Base-by-base conservation (phyloP, 64 coral and sea anemone species). In the Platygyra sinensis region DNA sequence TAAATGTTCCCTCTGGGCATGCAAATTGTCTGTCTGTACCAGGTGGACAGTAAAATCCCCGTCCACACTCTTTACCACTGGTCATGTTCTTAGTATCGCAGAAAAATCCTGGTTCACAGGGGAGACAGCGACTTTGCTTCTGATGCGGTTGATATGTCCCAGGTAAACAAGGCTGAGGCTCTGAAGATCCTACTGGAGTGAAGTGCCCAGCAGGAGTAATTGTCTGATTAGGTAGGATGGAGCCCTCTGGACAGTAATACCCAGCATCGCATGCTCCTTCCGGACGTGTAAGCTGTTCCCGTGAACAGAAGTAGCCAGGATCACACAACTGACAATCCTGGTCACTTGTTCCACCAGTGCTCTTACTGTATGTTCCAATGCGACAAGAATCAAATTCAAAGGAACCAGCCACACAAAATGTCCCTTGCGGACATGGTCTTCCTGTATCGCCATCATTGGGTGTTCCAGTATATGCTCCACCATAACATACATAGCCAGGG, bases 41-140 rank as follows among this genome's bases (percentile, higher is more conserved):
- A 16, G 87, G 89, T 74, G 97, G 97, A 24, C 97, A 99, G 61
- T 99, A 99, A 77, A 91, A 99, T 4, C 97, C 97, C 32, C 54
- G 73, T 36, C 89, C 90, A 74, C 97, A 99, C 27, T 90, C 79
- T 15, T 11, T 72, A 42, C 80, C 60, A 18, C 25, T 63, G 0
- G 88, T 94, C 97, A 99, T 99, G 83, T 91, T 96, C 88, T 99
- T 99, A 30, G 94, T 96, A 3, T 71, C 83, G 46, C 97, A 99
- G 22, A 91, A 99, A 61, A 84, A 84, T 16, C 97, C 97, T 51
- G 77, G 60, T 25, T 77, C 72, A 49, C 97, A 99, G n/a, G 97
- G 94, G 2, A 87, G 55, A 78, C 97, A 99, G 36, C 62, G 83
- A 62, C 85, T 94, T 76, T 99, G 87, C 54, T 89, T 82, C 24